Base-by-base conservation (phyloP, 2,888 invertebrate species). In the Drosophila prostipennis region DNA sequence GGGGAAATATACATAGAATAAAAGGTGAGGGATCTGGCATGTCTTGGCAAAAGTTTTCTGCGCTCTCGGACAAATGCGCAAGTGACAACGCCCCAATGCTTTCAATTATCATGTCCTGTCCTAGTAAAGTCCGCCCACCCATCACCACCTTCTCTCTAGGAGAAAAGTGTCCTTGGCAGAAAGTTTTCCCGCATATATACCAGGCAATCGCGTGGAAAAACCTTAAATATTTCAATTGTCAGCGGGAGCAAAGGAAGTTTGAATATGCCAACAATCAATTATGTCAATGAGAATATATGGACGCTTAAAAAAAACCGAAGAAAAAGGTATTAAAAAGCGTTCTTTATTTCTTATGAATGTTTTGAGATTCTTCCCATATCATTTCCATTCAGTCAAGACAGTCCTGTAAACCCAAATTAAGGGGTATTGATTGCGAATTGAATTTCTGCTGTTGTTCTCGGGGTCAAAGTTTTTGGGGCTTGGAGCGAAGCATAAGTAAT, bases 101-200 rank as follows among this genome's bases (percentile, higher is more conserved):
- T 77, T 82, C 79, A 84, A 84, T 79, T 76, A 74, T 73, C 65
- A 45, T 61, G 59, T 36, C 60, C 58, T 40, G 55, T 37, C 57
- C 59, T 39, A 37, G 34, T 23, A 14, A 32, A 32, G 32, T 14
- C 7, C 56, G 14, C 11, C 23, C 36, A 6, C 19, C n/a, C 36
- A 13, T n/a, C 36, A 19, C 7, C 32, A 13, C 6, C 45, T 32
- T 16, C 14, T 34, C 13, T 10, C 16, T 64, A 55, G 68, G 52
- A 68, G 49, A 34, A 60, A 64, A 65, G 43, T 72, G 63, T 54
- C 52, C 48, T 60, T 49, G 60, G 32, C 36, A 7, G 7, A 52
- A 48, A 65, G 34, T 65, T 65, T 53, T 26, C 52, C 39, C 45
- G 52, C 46, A 40, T 39, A 52, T 53, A 52, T 46, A 34, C 34